phyloP scores from a whole-genome alignment of 2,797 vertebrate species.

The Prionace glauca region DNA sequence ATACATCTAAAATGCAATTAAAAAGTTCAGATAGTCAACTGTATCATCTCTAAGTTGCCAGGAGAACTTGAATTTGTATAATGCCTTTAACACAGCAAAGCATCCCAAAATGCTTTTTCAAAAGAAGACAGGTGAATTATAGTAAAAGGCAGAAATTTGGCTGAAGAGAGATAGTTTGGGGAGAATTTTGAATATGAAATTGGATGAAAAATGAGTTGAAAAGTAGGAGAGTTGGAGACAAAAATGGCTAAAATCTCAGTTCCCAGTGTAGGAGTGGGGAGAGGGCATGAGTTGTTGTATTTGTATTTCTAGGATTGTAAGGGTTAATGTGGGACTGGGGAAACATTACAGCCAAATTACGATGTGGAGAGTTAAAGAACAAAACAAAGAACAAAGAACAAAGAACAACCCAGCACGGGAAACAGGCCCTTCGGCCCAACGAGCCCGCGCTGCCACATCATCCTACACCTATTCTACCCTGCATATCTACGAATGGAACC shows the following conservation, averaged over 20 bases:
- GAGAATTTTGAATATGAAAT: not conserved
- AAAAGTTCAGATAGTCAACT: not conserved
- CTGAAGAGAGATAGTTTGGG: not conserved
- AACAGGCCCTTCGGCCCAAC: too few relatives aligned
- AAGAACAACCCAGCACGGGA: too few relatives aligned
- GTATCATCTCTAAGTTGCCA: not conserved
- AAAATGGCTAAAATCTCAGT: not conserved
- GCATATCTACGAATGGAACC: too few relatives aligned
- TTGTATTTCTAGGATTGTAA: too few relatives aligned
- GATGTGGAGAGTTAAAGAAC: too few relatives aligned
- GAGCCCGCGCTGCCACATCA: too few relatives aligned
- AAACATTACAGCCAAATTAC: too few relatives aligned
- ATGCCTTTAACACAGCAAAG: not conserved
- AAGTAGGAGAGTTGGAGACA: not conserved
- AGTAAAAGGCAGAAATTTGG: not conserved
- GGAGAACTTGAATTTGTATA: not conserved
- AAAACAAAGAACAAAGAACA: too few relatives aligned
- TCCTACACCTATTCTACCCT: too few relatives aligned
- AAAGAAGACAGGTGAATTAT: not conserved
- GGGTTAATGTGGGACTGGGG: too few relatives aligned
- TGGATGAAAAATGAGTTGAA: not conserved
- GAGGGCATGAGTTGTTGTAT: not conserved
- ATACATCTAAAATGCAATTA: not conserved
- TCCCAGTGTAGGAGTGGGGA: not conserved
- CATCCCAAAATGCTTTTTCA: not conserved